A percentile compares a stretch with the other conserved stretches of the same genome.
Evolutionary conservation across 1,140 invertebrate genomes (phyloP).

Genomic region (Cyclargus thomasi): DNA sequence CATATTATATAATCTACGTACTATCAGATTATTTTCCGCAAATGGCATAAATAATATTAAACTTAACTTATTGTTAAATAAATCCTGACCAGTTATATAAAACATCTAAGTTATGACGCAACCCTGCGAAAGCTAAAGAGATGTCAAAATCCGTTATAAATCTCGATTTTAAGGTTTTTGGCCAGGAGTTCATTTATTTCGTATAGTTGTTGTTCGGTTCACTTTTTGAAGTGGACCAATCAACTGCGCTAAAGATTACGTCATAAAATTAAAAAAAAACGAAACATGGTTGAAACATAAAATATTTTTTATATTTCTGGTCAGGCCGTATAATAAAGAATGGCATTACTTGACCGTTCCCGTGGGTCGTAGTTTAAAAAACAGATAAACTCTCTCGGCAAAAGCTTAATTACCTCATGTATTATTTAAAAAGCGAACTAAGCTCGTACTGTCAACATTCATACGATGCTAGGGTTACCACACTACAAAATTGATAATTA

Average conservation of each 20-base stretch:
- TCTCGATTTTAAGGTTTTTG: no score
- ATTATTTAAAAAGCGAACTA: slow-evolving; percentile 29
- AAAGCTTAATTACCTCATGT: slow-evolving; percentile 33
- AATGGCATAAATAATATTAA: slow-evolving; percentile 18
- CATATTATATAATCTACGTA: slow-evolving; percentile 8
- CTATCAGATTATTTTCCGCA: slow-evolving; percentile 16
- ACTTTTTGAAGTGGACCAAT: no score
- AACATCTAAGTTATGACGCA: neutral
- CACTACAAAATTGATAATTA: neutral
- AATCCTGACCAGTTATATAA: neutral
- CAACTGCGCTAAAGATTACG: no score
- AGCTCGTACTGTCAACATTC: slow-evolving; percentile 4
- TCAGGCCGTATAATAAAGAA: slow-evolving; percentile 32
- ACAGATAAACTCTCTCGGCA: slow-evolving; percentile 30
- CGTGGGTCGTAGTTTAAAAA: slow-evolving; percentile 12
- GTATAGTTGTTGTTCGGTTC: no score
- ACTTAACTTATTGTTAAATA: slow-evolving; percentile 18
- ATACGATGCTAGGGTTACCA: slow-evolving; percentile 21
- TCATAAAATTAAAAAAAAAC: no score
- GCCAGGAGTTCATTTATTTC: no score
- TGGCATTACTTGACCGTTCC: slow-evolving; percentile 33
- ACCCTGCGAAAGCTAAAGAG: neutral
- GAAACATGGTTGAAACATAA: no score
- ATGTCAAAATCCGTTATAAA: no score
- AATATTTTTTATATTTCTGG: neutral